These are phyloP conservation scores for Astyanax mexicanus DNA, from an alignment of 2,797 vertebrate genomes.

Conservation along the genomic window DNA sequence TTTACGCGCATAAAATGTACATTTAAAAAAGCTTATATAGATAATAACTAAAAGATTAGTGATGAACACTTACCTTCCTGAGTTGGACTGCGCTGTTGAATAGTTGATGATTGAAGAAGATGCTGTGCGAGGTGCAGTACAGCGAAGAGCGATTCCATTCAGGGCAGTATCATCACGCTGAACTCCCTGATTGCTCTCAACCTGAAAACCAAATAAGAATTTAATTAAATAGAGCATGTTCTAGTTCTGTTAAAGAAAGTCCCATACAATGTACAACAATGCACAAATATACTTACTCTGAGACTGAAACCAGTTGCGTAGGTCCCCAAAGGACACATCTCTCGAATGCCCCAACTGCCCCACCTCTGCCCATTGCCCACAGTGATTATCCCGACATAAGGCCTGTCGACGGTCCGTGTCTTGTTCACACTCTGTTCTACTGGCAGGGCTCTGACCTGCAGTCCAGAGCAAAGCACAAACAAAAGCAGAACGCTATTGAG, in stretches of 20 bases:
- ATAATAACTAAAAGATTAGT: no score
- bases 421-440: not conserved
- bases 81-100: not conserved
- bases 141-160: constrained; percentile 29
- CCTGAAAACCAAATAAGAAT: not conserved
- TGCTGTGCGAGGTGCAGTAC: not conserved
- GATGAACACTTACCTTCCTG: constrained; percentile 33
- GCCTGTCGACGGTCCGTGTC: not conserved
- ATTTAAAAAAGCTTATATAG: no score
- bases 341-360: not conserved
- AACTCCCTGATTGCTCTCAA: not conserved
- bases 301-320: constrained; percentile 34
- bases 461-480: not conserved
- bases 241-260: no score
- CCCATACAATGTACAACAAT: no score
- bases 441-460: not conserved
- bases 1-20: no score
- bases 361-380: constrained; percentile 13
- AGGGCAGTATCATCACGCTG: constrained; percentile 5
- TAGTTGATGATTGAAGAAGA: fast-evolving
- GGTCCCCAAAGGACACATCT: not conserved
- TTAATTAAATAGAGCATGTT: no score
- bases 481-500: constrained; percentile 13
- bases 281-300: not conserved
- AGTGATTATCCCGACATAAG: not conserved